Evolutionary conservation across 2,888 invertebrate genomes (phyloP).

Genomic region (Lepidochrysops patricia): DNA sequence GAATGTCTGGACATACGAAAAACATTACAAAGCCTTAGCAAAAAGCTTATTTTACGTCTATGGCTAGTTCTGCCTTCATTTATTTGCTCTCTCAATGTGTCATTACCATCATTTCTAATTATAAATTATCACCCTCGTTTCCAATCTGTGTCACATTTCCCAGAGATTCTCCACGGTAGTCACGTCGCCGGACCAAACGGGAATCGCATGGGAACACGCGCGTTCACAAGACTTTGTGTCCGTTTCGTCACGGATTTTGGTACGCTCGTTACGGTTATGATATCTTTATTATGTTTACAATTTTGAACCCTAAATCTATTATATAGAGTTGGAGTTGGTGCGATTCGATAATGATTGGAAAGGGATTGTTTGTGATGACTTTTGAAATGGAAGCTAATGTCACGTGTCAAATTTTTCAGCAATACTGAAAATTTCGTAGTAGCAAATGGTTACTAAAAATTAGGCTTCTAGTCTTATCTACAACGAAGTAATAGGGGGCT

Average conservation of each 20-base stretch:
- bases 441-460: too few species aligned
- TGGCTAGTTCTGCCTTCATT: too few species aligned
- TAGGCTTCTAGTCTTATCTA: too few species aligned
- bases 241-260: constrained; percentile 43
- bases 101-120: neutral
- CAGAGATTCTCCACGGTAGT: constrained; percentile 47
- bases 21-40: too few species aligned
- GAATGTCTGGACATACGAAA: too few species aligned
- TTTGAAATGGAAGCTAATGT: too few species aligned
- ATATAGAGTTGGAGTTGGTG: neutral
- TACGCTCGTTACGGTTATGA: constrained; percentile 30
- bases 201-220: constrained; percentile 42
- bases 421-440: too few species aligned
- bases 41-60: too few species aligned
- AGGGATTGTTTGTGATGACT: neutral
- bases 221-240: constrained; percentile 41
- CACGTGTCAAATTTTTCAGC: too few species aligned
- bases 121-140: constrained; percentile 16
- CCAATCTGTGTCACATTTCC: constrained; percentile 41
- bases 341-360: neutral
- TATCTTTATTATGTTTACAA: neutral
- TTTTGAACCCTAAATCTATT: neutral
- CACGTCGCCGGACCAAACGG: constrained; percentile 33
- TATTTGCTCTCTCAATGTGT: neutral
- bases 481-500: too few species aligned